Base-by-base conservation (phyloP, 2,113 vertebrate genomes). In the Equus quagga region DNA sequence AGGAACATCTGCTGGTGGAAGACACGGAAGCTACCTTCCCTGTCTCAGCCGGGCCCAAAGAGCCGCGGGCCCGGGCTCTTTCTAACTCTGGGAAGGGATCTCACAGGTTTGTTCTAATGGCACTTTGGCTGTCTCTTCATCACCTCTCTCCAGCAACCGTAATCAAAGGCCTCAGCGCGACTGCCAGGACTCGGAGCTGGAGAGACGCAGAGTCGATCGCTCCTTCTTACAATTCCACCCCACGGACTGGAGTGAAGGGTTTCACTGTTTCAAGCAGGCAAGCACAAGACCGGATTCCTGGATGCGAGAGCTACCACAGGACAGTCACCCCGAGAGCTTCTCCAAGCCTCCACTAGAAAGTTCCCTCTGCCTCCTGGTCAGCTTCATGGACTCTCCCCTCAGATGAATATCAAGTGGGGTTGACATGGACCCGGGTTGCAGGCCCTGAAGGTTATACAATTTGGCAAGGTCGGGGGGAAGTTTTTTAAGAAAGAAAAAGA, bases 111-210 rank as follows among this genome's bases (percentile, higher is more conserved):
- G 95, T 89, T n/a, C 31, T 76, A 19, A 33, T 1, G 14, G 15
- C 91, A 72, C 36, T 54, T 36, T 41, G 0, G 8, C 51, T 31
- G 54, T 44, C 83, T 79, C 36, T 86, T 96, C 49, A 90, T 85
- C 85, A 96, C 54, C 21, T 92, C 44, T 41, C 65, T 79, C 94
- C 23, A 54, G n/a, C 72, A 96, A 44, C 56, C 73, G 31, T 24
- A 94, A 84, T 46, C 31, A 72, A 72, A 56, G 1, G 78, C 89
- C 92, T 87, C 33, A 54, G 75, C 46, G 44, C 88, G 65, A 96
- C 2, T 89, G 8, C 51, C 51, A 75, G 18, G 44, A 94, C 87
- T 17, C 13, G 1, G 1, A 91, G 67, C 17, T 72, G 64, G n/a
- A 89, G 51, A 62, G 88, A 84, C 93, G 86, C 8, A 54, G 12